phyloP scores from a whole-genome alignment of 2,113 vertebrate species.

The Calyptomena viridis region DNA sequence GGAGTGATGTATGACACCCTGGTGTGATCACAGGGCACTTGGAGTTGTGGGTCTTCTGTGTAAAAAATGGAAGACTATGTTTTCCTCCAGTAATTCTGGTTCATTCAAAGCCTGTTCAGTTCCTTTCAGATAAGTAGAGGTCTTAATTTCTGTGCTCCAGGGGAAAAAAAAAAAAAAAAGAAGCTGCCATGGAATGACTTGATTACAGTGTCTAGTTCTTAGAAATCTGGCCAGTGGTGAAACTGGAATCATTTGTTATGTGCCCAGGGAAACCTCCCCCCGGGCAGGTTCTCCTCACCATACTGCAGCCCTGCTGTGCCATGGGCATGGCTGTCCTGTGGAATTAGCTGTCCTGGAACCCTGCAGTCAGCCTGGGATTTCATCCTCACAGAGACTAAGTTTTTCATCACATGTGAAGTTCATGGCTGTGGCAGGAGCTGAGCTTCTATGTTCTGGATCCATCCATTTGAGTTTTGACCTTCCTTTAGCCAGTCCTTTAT shows the following conservation, averaged over 20 bases:
- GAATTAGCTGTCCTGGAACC: background rate
- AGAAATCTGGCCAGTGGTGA: background rate
- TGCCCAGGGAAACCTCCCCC: background rate
- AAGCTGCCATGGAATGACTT: background rate
- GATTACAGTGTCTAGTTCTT: background rate
- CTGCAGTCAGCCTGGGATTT: background rate
- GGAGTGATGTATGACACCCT: rapidly evolving
- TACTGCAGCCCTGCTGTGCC: background rate
- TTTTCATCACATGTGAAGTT: background rate
- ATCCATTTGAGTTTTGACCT: background rate
- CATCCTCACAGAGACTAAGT: background rate
- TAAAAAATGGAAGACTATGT: background rate
- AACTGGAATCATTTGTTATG: background rate
- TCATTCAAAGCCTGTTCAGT: background rate
- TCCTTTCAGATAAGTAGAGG: background rate
- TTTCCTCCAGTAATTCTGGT: background rate
- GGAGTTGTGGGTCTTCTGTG: background rate
- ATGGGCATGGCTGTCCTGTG: background rate
- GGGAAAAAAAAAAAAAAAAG: background rate
- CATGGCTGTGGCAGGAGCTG: background rate
- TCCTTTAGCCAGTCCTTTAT: background rate
- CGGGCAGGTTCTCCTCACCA: rapidly evolving
- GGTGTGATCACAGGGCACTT: background rate
- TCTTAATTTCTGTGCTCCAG: background rate
- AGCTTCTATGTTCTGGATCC: background rate